Conservation (phyloP, 2,113 vertebrate genomes). For the Heptranchias perlo region DNA sequence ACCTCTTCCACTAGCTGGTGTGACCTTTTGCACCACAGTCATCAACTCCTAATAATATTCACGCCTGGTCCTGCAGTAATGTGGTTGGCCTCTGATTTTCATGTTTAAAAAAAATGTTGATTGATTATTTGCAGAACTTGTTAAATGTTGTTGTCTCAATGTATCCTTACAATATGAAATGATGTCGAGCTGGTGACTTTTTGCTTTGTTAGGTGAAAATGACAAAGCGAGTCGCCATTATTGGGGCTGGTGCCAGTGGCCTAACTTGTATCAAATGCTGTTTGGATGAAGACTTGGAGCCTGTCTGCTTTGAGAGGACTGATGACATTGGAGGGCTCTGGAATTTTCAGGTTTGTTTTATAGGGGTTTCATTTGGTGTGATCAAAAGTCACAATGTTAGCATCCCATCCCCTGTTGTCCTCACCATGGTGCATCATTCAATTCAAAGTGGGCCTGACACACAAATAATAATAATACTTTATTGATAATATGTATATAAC, state of each 20-base stretch:
- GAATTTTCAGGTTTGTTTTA: conserved; percentile 40
- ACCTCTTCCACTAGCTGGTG: neutral
- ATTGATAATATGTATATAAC: neutral
- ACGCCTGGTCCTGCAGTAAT: neutral
- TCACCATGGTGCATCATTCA: conserved; percentile 39
- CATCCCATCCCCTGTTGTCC: neutral
- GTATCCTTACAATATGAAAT: neutral
- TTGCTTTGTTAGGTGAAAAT: conserved; percentile 32
- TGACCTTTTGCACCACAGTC: neutral
- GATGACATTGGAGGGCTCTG: conserved; percentile 41
- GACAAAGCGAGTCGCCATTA: conserved; percentile 39
- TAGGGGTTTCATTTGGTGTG: neutral
- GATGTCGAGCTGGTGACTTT: neutral
- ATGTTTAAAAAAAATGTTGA: neutral
- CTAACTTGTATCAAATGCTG: conserved; percentile 45
- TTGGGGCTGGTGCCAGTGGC: conserved; percentile 41
- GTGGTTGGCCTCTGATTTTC: neutral
- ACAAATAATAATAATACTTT: neutral
- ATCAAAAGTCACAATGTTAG: neutral
- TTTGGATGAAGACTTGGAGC: conserved; percentile 43
- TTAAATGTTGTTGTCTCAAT: neutral
- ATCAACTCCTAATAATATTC: neutral
- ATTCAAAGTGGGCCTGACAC: conserved; percentile 1
- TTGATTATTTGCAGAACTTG: neutral
- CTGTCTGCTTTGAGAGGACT: conserved; percentile 45